These are phyloP conservation scores for Archaeoteleia sp. DNA, from an alignment of 2,888 invertebrate species.

Conservation along the genomic window DNA sequence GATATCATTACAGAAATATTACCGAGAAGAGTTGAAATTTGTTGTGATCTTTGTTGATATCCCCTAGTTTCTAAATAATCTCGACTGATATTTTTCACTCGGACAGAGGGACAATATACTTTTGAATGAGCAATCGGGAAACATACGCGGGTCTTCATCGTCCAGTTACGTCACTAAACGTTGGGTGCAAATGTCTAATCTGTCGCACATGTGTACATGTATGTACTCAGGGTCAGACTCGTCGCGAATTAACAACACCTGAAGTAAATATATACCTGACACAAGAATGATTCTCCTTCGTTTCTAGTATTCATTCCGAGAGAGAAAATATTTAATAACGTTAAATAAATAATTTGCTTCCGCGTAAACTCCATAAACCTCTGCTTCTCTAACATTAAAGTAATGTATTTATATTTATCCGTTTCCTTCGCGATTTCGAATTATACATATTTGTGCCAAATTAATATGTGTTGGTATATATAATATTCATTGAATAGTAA, in stretches of 20 bases:
- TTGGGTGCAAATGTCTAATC: constrained; percentile 50
- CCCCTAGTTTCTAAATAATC: no score
- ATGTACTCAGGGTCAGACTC: constrained; percentile 43
- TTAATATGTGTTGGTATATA: no score
- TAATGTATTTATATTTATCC: no score
- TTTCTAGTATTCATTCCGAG: constrained; percentile 15
- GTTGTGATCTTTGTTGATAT: no score
- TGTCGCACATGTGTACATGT: constrained; percentile 10
- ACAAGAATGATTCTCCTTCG: constrained; percentile 3
- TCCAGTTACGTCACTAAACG: constrained; percentile 52
- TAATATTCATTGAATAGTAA: no score
- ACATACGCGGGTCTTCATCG: constrained; percentile 49
- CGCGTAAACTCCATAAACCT: neutral
- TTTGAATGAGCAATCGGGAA: constrained; percentile 49
- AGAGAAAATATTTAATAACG: constrained; percentile 12
- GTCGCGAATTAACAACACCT: constrained; percentile 35
- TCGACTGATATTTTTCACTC: no score
- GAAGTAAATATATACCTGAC: constrained; percentile 18
- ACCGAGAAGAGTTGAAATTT: no score
- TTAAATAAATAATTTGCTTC: no score
- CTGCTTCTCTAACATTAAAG: no score
- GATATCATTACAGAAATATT: no score
- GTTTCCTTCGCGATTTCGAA: no score
- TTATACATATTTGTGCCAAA: no score
- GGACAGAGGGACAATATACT: constrained; percentile 1